phyloP scores from a whole-genome alignment of 2,113 vertebrate species.

The Eurystomus gularis region DNA sequence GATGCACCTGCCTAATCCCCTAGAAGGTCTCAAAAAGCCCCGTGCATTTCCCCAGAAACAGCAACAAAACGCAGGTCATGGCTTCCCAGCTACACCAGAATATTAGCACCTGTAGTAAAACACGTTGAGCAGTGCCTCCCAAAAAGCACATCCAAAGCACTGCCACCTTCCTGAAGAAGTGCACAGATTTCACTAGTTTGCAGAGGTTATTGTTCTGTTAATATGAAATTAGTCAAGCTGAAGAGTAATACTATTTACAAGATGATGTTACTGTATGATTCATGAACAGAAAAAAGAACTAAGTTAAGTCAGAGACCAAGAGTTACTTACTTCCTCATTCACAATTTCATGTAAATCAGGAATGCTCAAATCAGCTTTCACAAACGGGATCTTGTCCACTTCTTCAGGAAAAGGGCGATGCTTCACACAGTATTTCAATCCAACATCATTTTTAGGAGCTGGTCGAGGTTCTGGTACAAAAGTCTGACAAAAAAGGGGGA shows the following conservation, averaged over 20 bases:
- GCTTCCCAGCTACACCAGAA: background rate
- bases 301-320: background rate
- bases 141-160: background rate
- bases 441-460: constrained; percentile 86
- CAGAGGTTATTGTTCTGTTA: background rate
- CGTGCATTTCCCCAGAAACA: background rate
- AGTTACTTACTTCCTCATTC: constrained; percentile 86
- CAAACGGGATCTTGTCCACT: constrained; percentile 95
- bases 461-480: constrained; percentile 91
- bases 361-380: constrained; percentile 95
- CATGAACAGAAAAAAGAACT: background rate
- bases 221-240: background rate
- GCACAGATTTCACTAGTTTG: background rate
- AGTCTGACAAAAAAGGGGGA: constrained; percentile 76
- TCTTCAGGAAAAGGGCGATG: constrained; percentile 95
- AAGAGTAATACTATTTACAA: background rate
- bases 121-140: background rate
- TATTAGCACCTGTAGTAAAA: background rate
- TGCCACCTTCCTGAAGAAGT: background rate
- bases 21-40: background rate
- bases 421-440: constrained; percentile 89
- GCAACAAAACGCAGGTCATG: background rate
- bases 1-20: background rate
- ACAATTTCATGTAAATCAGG: constrained; percentile 96
- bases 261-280: background rate